Evolutionary conservation across 2,888 invertebrate genomes (phyloP).

Genomic region (Rhagonycha lutea): DNA sequence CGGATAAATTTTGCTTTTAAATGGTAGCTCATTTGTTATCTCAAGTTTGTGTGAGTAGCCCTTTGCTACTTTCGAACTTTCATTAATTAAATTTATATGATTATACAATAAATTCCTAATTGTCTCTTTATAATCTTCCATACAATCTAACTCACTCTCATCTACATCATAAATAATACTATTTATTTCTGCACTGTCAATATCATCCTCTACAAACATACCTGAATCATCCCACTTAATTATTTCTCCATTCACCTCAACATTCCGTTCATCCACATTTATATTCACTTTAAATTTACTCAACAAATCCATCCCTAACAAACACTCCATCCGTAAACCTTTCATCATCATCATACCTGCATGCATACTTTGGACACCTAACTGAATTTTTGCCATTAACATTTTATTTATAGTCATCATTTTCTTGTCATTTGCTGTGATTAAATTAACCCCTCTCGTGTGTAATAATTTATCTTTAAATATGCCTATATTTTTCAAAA

Average conservation of each 20-base stretch:
- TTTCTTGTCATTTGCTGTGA: background rate
- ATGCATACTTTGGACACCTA: background rate
- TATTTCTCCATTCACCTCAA: background rate
- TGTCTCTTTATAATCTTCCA: background rate
- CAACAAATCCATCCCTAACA: background rate
- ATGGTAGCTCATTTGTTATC: background rate
- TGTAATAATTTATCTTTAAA: too few species aligned
- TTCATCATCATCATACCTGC: background rate
- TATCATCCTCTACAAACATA: too few species aligned
- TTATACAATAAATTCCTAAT: background rate
- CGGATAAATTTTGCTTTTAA: background rate
- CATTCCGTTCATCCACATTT: background rate
- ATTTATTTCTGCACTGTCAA: too few species aligned
- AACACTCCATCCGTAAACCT: background rate
- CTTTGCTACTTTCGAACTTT: background rate
- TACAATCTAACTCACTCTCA: too few species aligned
- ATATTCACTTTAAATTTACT: background rate
- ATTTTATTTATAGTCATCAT: background rate
- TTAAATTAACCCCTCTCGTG: background rate
- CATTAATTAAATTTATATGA: background rate
- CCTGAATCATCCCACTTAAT: too few species aligned
- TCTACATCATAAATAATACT: too few species aligned
- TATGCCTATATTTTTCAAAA: too few species aligned
- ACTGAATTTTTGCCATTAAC: background rate
- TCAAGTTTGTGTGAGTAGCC: background rate